Base-by-base conservation (phyloP, 2,888 invertebrate genomes). In the Mechanitis messenoides region DNA sequence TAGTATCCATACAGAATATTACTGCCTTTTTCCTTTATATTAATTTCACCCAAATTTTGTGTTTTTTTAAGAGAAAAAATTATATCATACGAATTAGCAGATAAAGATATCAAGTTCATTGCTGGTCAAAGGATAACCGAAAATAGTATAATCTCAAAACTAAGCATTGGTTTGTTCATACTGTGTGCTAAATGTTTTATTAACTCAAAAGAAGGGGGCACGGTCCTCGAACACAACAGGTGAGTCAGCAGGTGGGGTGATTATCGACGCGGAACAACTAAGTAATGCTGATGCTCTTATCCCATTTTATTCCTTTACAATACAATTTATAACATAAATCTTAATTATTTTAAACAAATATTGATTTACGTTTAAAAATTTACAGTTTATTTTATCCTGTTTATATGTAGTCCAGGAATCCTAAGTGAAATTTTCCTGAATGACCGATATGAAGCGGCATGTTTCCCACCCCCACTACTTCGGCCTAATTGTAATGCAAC, bases 181-280 rank as follows among this genome's bases (percentile, higher is more conserved):
- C 50, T 58, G 45, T 38, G 46, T 11, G 33, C 47, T 46, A 33
- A 57, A 33, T 46, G 56, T 55, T 62, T 58, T 66, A 58, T 58
- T 67, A 58, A 38, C 33, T 62, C 50, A 61, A 64, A 61, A 45
- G 57, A 65, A 69, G 70, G 72, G 71, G 67, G 72, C 74, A 72
- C 69, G 72, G 74, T 74, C 72, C 73, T 73, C 69, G 69, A 72
- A 71, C 69, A 72, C 69, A 77, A 78, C 87, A 88, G 87, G 88
- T 90, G 89, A 90, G 78, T 88, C 85, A 84, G 79, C 85, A 86
- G 86, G 87, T 88, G 83, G 89, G 89, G 89, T 89, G 87, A 60
- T 67, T 75, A 74, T 61, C 74, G 79, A 74, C 69, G 86, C 85
- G 87, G 81, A 85, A 88, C 87, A 77, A 31, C 31, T 31, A 71